phyloP scores from a whole-genome alignment of 2,797 vertebrate species.

The Sebastes hubbsi region DNA sequence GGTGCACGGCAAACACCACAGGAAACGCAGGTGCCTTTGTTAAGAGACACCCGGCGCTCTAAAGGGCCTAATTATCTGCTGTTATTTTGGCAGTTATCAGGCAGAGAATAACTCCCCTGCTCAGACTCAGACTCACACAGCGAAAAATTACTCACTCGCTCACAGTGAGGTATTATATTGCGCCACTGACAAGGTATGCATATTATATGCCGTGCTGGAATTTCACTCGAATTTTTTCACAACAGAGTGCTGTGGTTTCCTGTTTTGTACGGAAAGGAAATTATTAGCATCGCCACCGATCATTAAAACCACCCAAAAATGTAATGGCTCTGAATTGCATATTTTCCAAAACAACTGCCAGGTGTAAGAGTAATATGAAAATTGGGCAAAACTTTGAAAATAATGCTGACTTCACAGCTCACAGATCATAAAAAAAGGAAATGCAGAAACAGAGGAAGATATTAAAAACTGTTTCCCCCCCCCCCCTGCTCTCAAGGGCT shows the following conservation, averaged over 20 bases:
- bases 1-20: conserved; percentile 81
- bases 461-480: conserved; percentile 5
- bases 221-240: conserved; percentile 60
- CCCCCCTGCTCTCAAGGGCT: conserved; percentile 62
- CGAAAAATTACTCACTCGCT: conserved; percentile 82
- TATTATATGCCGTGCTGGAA: conserved; percentile 76
- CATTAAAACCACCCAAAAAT: conserved; percentile 25
- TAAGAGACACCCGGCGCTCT: conserved; percentile 85
- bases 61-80: conserved; percentile 87
- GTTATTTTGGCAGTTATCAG: conserved; percentile 88
- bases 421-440: conserved; percentile 36
- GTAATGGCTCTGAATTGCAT: conserved; percentile 37
- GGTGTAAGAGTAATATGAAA: conserved; percentile 18
- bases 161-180: conserved; percentile 76
- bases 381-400: conserved; percentile 33
- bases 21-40: conserved; percentile 88
- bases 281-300: conserved; percentile 45
- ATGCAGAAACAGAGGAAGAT: conserved; percentile 41
- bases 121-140: conserved; percentile 80
- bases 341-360: conserved; percentile 54
- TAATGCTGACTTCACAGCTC: conserved; percentile 31
- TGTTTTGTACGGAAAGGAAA: conserved; percentile 52
- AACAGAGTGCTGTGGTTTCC: conserved; percentile 43
- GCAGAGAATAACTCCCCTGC: conserved; percentile 81
- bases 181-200: conserved; percentile 78